Conservation (phyloP, 2,113 vertebrate genomes). For the Albula goreensis region DNA sequence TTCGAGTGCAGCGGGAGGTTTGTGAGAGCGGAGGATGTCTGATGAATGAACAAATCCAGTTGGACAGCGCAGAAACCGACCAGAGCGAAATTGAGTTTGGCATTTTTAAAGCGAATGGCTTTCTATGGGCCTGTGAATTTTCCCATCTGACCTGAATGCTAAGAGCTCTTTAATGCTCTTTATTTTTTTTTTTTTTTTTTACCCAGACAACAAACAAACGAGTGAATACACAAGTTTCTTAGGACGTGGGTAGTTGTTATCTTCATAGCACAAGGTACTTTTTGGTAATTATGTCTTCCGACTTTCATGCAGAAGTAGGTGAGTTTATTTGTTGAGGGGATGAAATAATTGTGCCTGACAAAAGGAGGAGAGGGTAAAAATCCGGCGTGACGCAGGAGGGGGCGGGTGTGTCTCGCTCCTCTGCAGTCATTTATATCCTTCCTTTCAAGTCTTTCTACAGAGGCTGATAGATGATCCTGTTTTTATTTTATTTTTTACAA, state of each 20-base stretch:
- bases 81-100: neutral
- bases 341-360: slow-evolving; percentile 34
- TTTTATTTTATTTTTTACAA: too few species aligned
- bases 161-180: too few species aligned
- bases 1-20: neutral
- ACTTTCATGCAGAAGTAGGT: slow-evolving; percentile 33
- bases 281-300: slow-evolving; percentile 38
- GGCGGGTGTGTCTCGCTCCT: neutral
- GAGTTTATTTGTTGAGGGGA: slow-evolving; percentile 30
- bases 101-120: too few species aligned
- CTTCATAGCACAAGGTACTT: slow-evolving; percentile 32
- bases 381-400: neutral
- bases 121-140: too few species aligned
- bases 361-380: neutral
- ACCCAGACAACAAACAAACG: too few species aligned
- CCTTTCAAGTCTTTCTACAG: too few species aligned
- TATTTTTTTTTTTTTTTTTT: too few species aligned
- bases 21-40: neutral
- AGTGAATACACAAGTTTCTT: too few species aligned
- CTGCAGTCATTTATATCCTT: neutral
- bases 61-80: neutral
- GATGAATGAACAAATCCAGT: neutral
- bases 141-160: too few species aligned
- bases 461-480: too few species aligned
- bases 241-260: slow-evolving; percentile 32